Percentiles rank a stretch among this genome's conserved stretches.
Evolutionary conservation across 2,113 vertebrate genomes (phyloP).

Genomic region (Odontophorus gujanensis): DNA sequence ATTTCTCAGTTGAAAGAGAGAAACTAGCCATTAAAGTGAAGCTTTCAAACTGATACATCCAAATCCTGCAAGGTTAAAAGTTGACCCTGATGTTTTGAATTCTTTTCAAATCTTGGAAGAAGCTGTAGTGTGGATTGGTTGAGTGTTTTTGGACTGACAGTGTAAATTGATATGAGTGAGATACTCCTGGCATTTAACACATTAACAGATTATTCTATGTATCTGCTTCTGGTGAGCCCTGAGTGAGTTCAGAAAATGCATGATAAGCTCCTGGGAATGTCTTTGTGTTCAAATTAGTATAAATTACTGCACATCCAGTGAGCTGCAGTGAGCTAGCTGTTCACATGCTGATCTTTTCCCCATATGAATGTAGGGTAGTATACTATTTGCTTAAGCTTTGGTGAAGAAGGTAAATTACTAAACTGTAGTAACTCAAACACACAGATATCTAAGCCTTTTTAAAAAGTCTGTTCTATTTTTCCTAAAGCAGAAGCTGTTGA

Average conservation of each 20-base stretch:
- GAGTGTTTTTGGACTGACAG: not conserved
- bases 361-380: rapidly evolving
- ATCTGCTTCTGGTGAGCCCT: not conserved
- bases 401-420: not conserved
- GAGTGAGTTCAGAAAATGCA: not conserved
- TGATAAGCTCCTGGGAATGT: not conserved
- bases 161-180: not conserved
- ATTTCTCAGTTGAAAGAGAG: not conserved
- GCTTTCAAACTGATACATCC: not conserved
- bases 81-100: not conserved
- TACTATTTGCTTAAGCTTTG: not conserved
- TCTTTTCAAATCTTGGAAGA: not conserved
- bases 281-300: not conserved
- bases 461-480: too few relatives aligned
- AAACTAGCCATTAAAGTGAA: not conserved
- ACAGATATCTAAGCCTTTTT: not conserved
- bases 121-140: too few relatives aligned
- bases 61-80: too few relatives aligned
- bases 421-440: not conserved
- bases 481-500: too few relatives aligned
- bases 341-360: not conserved
- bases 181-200: not conserved
- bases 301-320: not conserved
- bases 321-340: not conserved
- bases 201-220: not conserved